These are phyloP conservation scores for Seira musarum DNA, from an alignment of 2,888 invertebrate genomes.

Conservation along the genomic window DNA sequence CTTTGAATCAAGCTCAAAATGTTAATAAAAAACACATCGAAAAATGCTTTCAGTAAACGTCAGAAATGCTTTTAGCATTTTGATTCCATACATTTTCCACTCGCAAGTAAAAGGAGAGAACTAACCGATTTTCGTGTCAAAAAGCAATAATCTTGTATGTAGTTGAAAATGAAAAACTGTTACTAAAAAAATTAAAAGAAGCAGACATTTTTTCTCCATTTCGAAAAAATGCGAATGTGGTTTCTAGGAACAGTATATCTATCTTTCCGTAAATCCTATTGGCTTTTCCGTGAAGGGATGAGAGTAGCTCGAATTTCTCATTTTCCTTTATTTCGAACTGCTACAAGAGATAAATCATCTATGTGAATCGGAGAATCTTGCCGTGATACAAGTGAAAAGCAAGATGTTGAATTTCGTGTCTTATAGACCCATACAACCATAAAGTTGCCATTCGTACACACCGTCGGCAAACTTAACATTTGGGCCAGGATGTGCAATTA, in stretches of 20 bases:
- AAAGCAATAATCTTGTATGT: constrained; percentile 2
- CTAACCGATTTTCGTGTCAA: not conserved
- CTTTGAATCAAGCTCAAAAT: not conserved
- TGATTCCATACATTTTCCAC: not conserved
- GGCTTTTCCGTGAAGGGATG: not conserved
- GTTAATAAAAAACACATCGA: too few species aligned
- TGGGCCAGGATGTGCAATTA: constrained; percentile 25
- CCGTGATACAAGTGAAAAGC: not conserved
- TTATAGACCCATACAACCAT: not conserved
- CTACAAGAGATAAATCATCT: constrained; percentile 4
- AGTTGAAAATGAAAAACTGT: not conserved
- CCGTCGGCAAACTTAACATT: constrained; percentile 19
- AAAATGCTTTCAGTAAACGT: too few species aligned
- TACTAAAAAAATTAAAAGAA: not conserved
- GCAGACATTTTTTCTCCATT: constrained; percentile 11
- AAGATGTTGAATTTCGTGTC: constrained; percentile 13
- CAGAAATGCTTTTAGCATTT: not conserved
- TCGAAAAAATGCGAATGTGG: constrained; percentile 7
- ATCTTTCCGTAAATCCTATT: not conserved
- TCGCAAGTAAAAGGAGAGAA: not conserved
- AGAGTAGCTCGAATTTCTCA: not conserved
- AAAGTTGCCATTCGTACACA: not conserved
- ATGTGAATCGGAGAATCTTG: constrained; percentile 4
- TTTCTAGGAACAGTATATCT: not conserved
- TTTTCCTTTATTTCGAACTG: constrained; percentile 1